Conservation (phyloP, 2,113 vertebrate genomes). For the Chloebia gouldiae region DNA sequence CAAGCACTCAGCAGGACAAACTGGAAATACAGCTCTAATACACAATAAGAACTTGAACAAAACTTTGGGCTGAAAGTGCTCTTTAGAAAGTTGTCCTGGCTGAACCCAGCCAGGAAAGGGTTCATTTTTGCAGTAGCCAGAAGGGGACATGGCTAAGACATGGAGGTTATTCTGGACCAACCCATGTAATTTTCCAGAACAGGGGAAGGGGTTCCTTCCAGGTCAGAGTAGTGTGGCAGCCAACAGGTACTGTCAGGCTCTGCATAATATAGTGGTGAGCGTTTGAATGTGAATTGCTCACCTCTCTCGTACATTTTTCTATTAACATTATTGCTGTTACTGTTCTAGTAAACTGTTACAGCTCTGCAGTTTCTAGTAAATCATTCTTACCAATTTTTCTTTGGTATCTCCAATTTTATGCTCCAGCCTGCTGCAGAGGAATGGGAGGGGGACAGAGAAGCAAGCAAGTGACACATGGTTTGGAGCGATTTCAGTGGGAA, state of each 20-base stretch:
- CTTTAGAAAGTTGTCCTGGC: neutral
- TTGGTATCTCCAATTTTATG: neutral
- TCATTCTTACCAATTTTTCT: neutral
- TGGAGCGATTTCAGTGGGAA: neutral
- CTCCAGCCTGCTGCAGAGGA: neutral
- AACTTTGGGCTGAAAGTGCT: neutral
- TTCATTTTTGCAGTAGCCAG: neutral
- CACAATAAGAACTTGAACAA: neutral
- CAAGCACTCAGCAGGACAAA: neutral
- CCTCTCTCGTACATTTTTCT: neutral
- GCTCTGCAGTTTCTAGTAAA: neutral
- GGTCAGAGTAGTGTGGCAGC: too few species aligned
- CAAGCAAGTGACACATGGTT: rapidly evolving
- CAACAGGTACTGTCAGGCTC: rapidly evolving
- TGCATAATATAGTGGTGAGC: neutral
- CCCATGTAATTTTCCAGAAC: neutral
- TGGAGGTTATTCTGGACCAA: neutral
- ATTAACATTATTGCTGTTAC: neutral
- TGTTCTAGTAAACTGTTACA: neutral
- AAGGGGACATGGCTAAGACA: neutral
- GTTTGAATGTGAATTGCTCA: neutral
- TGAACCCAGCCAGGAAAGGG: neutral
- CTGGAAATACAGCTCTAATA: neutral
- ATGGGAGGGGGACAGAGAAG: neutral
- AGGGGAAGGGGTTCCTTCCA: neutral